Conservation (phyloP, 2,888 invertebrate genomes). For the Synergus japonicus region DNA sequence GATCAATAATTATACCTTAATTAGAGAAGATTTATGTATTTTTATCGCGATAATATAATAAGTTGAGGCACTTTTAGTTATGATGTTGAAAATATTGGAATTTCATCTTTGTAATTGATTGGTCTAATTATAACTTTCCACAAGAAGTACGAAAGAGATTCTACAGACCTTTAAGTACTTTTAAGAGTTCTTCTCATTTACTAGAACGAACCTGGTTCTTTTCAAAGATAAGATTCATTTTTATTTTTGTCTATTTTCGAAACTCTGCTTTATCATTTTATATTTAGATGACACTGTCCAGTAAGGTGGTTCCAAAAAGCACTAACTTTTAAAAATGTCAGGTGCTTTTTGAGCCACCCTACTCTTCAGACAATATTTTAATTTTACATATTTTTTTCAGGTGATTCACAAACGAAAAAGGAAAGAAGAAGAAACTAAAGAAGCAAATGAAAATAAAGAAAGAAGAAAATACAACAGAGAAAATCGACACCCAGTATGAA, state of each 20-base stretch:
- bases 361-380: background rate
- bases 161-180: slow-evolving; percentile 20
- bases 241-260: background rate
- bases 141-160: slow-evolving; percentile 6
- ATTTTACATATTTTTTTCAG: background rate
- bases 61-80: slow-evolving; percentile 1
- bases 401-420: background rate
- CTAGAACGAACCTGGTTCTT: slow-evolving; percentile 21
- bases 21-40: background rate
- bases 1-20: no score
- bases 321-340: no score
- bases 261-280: background rate
- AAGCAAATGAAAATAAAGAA: no score
- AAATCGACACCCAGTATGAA: background rate
- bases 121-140: slow-evolving; percentile 24
- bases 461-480: background rate
- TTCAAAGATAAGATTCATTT: slow-evolving; percentile 25
- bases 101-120: slow-evolving; percentile 4
- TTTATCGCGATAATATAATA: background rate
- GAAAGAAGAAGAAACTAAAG: no score
- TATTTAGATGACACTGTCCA: background rate
- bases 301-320: no score
- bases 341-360: no score
- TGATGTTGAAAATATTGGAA: background rate
- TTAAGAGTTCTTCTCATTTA: slow-evolving; percentile 23